Evolutionary conservation across 2,888 invertebrate genomes (phyloP).

Genomic region (Stomorhina lunata): DNA sequence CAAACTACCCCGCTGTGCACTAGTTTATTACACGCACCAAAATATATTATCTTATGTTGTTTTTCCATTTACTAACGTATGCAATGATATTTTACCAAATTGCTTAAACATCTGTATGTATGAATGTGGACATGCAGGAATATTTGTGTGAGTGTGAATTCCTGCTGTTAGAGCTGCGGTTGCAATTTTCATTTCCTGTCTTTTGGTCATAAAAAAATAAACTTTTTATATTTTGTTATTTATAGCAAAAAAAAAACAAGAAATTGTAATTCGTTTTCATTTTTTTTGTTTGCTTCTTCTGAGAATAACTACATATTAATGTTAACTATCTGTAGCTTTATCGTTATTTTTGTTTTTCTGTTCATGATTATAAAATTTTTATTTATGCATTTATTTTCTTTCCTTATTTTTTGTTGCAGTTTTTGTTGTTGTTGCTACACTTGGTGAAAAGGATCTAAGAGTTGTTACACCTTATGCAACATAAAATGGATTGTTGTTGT

Average conservation of each 20-base stretch:
- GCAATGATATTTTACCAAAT: slow-evolving; percentile 19
- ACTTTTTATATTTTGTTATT: slow-evolving; percentile 7
- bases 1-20: background rate
- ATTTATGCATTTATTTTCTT: no score
- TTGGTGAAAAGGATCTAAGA: slow-evolving; percentile 28
- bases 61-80: slow-evolving; percentile 11
- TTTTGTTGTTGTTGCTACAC: background rate
- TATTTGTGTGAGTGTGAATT: background rate
- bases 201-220: slow-evolving; percentile 12
- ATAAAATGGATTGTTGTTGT: slow-evolving; percentile 2
- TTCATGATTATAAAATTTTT: slow-evolving; percentile 24
- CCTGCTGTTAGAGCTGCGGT: slow-evolving; percentile 3
- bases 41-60: background rate
- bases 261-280: background rate
- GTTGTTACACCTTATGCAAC: background rate
- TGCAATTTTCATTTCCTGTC: slow-evolving; percentile 24
- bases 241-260: slow-evolving; percentile 26
- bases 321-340: slow-evolving; percentile 3
- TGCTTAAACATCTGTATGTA: slow-evolving; percentile 9
- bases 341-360: background rate
- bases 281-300: background rate
- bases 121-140: background rate
- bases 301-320: slow-evolving; percentile 25
- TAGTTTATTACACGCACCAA: background rate
- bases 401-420: background rate